phyloP scores from a whole-genome alignment of 2,888 invertebrate genomes.

The Lacanobia oleracea region DNA sequence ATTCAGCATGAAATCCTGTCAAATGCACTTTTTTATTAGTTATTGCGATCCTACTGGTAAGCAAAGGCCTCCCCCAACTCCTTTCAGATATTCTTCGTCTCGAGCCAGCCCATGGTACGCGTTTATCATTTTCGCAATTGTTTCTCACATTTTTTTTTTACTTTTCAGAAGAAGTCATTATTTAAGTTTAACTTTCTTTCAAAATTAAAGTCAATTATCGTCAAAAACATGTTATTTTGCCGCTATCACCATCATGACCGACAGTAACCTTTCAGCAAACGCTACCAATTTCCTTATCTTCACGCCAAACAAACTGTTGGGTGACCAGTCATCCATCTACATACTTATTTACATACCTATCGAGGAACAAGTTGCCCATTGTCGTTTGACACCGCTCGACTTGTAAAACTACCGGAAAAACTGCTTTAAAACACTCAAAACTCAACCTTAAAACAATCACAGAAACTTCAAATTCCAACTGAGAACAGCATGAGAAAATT shows the following conservation, averaged over 20 bases:
- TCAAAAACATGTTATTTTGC: constrained; percentile 45
- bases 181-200: neutral
- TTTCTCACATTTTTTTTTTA: too few relatives aligned
- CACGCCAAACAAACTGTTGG: constrained; percentile 78
- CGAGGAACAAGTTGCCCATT: constrained; percentile 87
- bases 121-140: too few relatives aligned
- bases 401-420: constrained; percentile 87
- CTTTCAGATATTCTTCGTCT: too few relatives aligned
- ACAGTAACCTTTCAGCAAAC: constrained; percentile 66
- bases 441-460: constrained; percentile 54
- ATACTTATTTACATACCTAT: constrained; percentile 88
- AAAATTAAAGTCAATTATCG: neutral
- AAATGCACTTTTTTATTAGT: too few relatives aligned
- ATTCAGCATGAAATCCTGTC: too few relatives aligned
- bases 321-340: constrained; percentile 88
- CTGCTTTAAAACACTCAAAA: constrained; percentile 64
- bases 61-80: too few relatives aligned
- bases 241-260: constrained; percentile 65
- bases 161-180: neutral
- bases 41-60: too few relatives aligned
- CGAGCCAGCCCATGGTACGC: too few relatives aligned
- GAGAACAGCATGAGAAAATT: constrained; percentile 71
- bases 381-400: constrained; percentile 80
- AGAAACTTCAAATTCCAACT: constrained; percentile 60
- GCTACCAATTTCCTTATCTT: constrained; percentile 73